A percentile compares a stretch with the other conserved stretches of the same genome.
Evolutionary conservation across 2,113 vertebrate genomes (phyloP).

Genomic region (Tachysurus fulvidraco): DNA sequence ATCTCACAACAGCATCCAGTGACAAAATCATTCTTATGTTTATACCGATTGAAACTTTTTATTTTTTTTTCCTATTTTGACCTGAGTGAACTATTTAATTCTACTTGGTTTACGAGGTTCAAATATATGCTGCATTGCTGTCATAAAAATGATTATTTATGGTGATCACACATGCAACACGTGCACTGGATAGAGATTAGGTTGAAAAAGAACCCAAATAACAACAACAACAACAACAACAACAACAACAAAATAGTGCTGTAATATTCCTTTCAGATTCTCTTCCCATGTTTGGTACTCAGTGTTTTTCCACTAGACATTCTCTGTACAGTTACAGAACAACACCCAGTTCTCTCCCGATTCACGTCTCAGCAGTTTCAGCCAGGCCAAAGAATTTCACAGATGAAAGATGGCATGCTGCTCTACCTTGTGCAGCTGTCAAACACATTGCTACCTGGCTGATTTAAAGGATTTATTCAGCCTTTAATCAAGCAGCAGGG

Average conservation of each 20-base stretch:
- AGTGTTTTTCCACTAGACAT: conserved; percentile 4
- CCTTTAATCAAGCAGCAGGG: conserved; percentile 48
- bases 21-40: no score
- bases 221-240: no score
- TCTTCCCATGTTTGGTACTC: background rate
- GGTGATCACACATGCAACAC: background rate
- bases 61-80: background rate
- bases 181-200: background rate
- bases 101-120: background rate
- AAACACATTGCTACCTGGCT: conserved; percentile 43
- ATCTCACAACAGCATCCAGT: no score
- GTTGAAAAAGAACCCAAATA: background rate
- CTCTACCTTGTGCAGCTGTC: conserved; percentile 38
- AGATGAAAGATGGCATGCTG: conserved; percentile 42
- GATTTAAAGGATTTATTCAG: conserved; percentile 44
- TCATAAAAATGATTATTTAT: background rate
- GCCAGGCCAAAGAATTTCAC: conserved; percentile 11
- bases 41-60: no score
- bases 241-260: background rate
- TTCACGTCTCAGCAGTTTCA: conserved; percentile 12
- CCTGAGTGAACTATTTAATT: background rate
- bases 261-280: background rate
- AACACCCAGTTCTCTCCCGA: conserved; percentile 12
- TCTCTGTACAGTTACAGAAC: conserved; percentile 13
- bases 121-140: background rate